Conservation (phyloP, 2,888 invertebrate genomes). For the Drosophila nr. fundita region DNA sequence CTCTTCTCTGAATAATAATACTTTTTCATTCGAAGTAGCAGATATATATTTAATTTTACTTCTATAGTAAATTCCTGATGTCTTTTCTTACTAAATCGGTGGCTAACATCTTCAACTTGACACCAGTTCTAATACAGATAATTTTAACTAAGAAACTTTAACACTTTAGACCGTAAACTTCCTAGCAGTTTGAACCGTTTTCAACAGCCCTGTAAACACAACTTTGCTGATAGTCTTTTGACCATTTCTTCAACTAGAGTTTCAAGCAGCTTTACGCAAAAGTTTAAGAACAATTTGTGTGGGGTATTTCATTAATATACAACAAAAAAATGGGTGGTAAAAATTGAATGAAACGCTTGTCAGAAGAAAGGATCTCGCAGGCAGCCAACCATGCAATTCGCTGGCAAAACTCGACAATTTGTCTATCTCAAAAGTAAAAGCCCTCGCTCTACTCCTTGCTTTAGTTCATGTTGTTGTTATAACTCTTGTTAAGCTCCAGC, state of each 20-base stretch:
- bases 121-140: neutral
- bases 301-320: conserved; percentile 67
- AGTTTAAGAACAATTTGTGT: conserved; percentile 59
- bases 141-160: neutral
- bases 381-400: conserved; percentile 76
- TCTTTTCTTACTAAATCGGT: neutral
- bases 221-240: conserved; percentile 9
- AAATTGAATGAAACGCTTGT: conserved; percentile 71
- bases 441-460: conserved; percentile 19
- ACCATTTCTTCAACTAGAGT: conserved; percentile 64
- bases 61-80: neutral
- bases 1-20: neutral
- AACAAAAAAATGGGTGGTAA: conserved; percentile 26
- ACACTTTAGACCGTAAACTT: neutral
- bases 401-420: conserved; percentile 69
- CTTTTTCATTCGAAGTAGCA: fast-evolving
- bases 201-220: neutral
- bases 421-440: conserved; percentile 57
- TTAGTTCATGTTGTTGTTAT: conserved; percentile 19
- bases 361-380: conserved; percentile 33
- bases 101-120: neutral
- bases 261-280: conserved; percentile 37
- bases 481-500: conserved; percentile 58
- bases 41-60: neutral
- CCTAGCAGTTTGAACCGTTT: neutral